A percentile compares a stretch with the other conserved stretches of the same genome.
These are phyloP conservation scores for Anseranas semipalmata DNA, from an alignment of 2,113 vertebrate genomes.

Conservation along the genomic window DNA sequence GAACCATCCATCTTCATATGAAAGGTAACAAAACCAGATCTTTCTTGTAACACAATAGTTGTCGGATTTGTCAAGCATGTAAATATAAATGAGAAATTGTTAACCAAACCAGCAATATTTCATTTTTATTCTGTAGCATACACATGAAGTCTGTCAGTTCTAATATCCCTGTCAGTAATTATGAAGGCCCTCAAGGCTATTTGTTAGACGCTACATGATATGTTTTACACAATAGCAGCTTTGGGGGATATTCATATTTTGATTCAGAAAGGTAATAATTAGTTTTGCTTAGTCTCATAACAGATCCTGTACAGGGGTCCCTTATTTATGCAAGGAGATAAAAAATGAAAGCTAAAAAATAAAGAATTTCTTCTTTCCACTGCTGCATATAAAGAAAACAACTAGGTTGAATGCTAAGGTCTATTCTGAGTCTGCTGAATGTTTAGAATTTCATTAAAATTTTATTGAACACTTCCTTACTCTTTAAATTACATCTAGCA, in stretches of 20 bases:
- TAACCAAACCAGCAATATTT: constrained; percentile 18
- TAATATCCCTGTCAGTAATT: constrained; percentile 43
- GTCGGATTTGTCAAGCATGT: constrained; percentile 13
- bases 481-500: constrained; percentile 35
- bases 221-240: not conserved
- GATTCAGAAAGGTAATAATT: constrained; percentile 26
- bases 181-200: constrained; percentile 22
- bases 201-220: not conserved
- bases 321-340: not conserved
- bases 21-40: not conserved
- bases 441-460: constrained; percentile 45
- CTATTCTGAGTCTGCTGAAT: not conserved
- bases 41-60: not conserved
- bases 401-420: not conserved
- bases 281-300: not conserved
- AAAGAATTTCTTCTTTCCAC: not conserved
- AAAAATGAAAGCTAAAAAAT: not conserved
- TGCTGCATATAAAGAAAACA: not conserved
- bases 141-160: constrained; percentile 25
- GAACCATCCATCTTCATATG: not conserved
- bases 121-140: not conserved
- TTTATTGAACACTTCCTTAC: constrained; percentile 26
- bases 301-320: not conserved
- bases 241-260: constrained; percentile 23
- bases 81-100: constrained; percentile 35